Base-by-base conservation (phyloP, 1,140 invertebrate species). In the Apis florea region DNA sequence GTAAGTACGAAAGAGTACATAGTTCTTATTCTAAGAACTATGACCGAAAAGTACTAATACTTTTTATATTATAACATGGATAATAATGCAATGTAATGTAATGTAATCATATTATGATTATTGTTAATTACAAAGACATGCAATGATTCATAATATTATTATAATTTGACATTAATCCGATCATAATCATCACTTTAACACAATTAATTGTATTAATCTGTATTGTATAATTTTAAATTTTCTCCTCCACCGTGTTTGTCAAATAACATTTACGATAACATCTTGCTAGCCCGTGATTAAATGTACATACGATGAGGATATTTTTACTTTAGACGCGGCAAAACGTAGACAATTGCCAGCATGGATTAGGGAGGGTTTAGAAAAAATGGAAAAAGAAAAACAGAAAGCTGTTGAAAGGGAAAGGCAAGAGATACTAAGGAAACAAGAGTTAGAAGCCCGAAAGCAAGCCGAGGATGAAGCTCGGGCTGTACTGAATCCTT, bases 331-430 rank as follows among this genome's bases (percentile, higher is more conserved):
- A 94, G 98, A 99, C 95, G 97, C 98, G 47, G 97, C 96, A 49
- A 98, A 98, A 93, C 94, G 98, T 54, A 96, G 98, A 90, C 96
- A 97, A 89, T 95, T 99, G 47, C 98, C 98, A 66, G 97, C 97
- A 10, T 99, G 98, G 98, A 99, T 99, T 82, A 94, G 98, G 89
- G 98, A 99, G 94, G 98, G 98, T 56, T 93, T 99, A 79, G 98
- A 99, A 92, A 99, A 99, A 94, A 99, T 99, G 97, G 98, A 99
- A 93, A 94, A 97, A 69, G 98, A 99, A 86, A 99, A 99, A 92
- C 96, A 96, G 89, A 98, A 97, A 89, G 97, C 98, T 87, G 94
- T 97, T 83, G 97, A 99, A 91, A 96, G 95, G 69, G 96, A 97
- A 89, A 94, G 95, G 85, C 95, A 96, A 90, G 95, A 95, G 87